A percentile compares a stretch with the other conserved stretches of the same genome.
These are phyloP conservation scores for Tapirus terrestris DNA, from an alignment of 2,113 vertebrate species.

Conservation along the genomic window DNA sequence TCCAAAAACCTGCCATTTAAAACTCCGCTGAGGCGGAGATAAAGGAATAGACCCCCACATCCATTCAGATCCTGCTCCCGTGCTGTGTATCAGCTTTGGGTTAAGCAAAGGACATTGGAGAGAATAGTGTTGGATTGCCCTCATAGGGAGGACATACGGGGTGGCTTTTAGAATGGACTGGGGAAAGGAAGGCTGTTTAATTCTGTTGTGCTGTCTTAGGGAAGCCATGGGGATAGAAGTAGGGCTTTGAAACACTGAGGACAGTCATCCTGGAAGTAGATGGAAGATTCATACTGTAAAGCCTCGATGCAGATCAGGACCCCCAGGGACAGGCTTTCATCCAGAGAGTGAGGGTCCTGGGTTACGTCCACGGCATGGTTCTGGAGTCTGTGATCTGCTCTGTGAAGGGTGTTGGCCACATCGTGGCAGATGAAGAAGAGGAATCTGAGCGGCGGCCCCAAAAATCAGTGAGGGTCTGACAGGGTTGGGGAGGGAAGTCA, in stretches of 20 bases:
- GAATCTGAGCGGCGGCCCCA: neutral
- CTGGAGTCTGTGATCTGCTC: no score
- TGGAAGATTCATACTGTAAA: neutral
- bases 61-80: neutral
- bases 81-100: no score
- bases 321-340: neutral
- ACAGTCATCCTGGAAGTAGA: rapidly evolving
- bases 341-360: rapidly evolving
- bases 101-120: neutral
- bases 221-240: no score
- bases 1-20: neutral
- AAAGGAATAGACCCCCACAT: rapidly evolving
- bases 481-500: rapidly evolving
- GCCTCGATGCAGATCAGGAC: neutral
- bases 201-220: neutral
- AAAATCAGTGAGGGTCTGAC: rapidly evolving
- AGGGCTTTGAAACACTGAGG: neutral
- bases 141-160: rapidly evolving
- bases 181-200: neutral
- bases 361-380: rapidly evolving
- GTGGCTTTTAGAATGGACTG: neutral
- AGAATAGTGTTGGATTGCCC: neutral
- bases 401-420: rapidly evolving
- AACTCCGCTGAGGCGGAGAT: rapidly evolving
- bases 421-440: no score